These are phyloP conservation scores for Meloidogyne floridensis DNA, from an alignment of 1,140 invertebrate species.

Conservation along the genomic window DNA sequence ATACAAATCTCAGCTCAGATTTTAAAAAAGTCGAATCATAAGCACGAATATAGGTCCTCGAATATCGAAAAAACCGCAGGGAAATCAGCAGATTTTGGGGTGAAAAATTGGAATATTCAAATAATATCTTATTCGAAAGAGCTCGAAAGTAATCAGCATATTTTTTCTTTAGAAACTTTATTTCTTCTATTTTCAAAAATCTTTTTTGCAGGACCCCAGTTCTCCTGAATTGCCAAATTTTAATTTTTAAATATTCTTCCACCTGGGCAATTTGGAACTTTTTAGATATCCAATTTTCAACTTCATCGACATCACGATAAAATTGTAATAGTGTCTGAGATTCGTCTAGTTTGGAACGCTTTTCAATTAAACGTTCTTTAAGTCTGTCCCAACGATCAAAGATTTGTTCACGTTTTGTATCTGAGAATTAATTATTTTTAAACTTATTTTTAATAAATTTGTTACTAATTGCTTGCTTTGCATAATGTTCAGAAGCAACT, in stretches of 20 bases:
- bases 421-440: conserved; percentile 45
- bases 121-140: too few species aligned
- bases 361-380: conserved; percentile 95
- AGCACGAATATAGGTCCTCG: too few species aligned
- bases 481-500: conserved; percentile 90
- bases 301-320: conserved; percentile 96
- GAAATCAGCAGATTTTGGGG: too few species aligned
- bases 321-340: conserved; percentile 98
- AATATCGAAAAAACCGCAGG: too few species aligned
- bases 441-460: not conserved
- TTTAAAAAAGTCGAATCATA: too few species aligned
- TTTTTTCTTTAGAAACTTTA: too few species aligned
- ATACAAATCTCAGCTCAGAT: too few species aligned
- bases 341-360: conserved; percentile 90
- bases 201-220: too few species aligned
- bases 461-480: conserved; percentile 72
- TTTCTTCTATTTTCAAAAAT: too few species aligned
- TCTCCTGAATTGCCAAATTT: too few species aligned
- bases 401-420: conserved; percentile 52
- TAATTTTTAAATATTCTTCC: conserved; percentile 12
- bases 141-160: too few species aligned
- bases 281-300: conserved; percentile 96
- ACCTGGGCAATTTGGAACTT: conserved; percentile 83
- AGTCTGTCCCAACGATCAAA: conserved; percentile 83
- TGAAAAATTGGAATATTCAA: too few species aligned